Evolutionary conservation across 2,888 invertebrate species (phyloP).

Genomic region (Ptilodon capucinus): DNA sequence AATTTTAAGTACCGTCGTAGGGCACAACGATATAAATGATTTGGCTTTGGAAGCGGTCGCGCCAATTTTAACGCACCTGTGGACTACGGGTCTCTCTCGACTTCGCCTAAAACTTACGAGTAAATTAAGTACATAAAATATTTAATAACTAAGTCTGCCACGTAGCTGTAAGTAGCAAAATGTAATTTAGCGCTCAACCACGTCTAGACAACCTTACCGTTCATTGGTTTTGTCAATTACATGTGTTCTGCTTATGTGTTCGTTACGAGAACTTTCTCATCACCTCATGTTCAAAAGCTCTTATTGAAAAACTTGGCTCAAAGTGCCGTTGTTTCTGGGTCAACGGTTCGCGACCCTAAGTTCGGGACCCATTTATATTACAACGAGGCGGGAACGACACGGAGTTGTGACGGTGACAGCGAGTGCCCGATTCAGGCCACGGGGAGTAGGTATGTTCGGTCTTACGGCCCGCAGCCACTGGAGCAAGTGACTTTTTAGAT

Average conservation of each 20-base stretch:
- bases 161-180: neutral
- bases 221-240: conserved; percentile 30
- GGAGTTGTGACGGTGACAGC: neutral
- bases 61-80: no score
- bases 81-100: no score
- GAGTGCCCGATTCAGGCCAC: neutral
- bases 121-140: neutral
- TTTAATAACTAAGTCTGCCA: neutral
- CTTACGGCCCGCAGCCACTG: no score
- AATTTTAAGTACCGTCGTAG: no score
- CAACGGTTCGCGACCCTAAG: conserved; percentile 44
- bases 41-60: no score
- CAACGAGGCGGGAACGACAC: conserved; percentile 32
- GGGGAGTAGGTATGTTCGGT: no score
- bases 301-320: conserved; percentile 69
- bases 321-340: conserved; percentile 59
- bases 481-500: no score
- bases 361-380: conserved; percentile 24
- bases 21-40: no score
- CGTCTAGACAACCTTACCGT: conserved; percentile 17
- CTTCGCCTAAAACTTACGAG: neutral
- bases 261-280: conserved; percentile 51
- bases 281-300: conserved; percentile 53
- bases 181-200: conserved; percentile 8
- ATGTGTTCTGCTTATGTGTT: conserved; percentile 21